A percentile compares a stretch with the other conserved stretches of the same genome.
phyloP scores from a whole-genome alignment of 2,113 vertebrate species.

The Perca flavescens region DNA sequence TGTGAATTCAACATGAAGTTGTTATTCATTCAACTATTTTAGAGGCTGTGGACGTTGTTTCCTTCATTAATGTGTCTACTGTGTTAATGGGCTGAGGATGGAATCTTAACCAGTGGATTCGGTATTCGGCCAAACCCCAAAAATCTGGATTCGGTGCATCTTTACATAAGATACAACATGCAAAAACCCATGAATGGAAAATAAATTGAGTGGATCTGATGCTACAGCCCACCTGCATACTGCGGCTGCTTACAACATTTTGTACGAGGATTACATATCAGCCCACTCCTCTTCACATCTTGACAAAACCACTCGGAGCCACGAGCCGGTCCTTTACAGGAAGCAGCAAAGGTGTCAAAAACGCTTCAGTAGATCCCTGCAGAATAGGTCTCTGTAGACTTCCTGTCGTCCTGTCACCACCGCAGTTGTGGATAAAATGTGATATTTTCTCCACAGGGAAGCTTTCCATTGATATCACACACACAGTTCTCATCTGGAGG shows the following conservation, averaged over 20 bases:
- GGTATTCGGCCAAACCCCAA: no score
- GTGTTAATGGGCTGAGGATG: no score
- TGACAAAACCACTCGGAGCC: slow-evolving; percentile 35
- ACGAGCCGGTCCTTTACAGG: slow-evolving; percentile 7
- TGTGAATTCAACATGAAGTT: no score
- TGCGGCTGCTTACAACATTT: not conserved
- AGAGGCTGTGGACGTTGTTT: no score
- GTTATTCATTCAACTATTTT: no score
- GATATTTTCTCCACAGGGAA: slow-evolving; percentile 17
- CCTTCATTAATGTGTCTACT: no score
- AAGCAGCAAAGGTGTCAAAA: slow-evolving; percentile 42
- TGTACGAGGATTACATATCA: slow-evolving; percentile 20
- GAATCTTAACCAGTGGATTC: no score
- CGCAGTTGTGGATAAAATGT: slow-evolving; percentile 6
- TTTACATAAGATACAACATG: not conserved
- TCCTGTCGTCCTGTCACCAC: slow-evolving; percentile 38
- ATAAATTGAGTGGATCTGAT: slow-evolving; percentile 38
- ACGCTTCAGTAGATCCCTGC: slow-evolving; percentile 14
- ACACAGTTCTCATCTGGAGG: not conserved
- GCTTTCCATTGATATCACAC: slow-evolving; percentile 10
- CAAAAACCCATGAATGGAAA: not conserved
- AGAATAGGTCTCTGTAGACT: slow-evolving; percentile 34
- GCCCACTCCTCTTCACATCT: slow-evolving; percentile 27
- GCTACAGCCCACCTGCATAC: not conserved
- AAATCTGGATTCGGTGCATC: no score